Conservation (phyloP, 2,797 vertebrate species). For the Gobionotothen gibberifrons region DNA sequence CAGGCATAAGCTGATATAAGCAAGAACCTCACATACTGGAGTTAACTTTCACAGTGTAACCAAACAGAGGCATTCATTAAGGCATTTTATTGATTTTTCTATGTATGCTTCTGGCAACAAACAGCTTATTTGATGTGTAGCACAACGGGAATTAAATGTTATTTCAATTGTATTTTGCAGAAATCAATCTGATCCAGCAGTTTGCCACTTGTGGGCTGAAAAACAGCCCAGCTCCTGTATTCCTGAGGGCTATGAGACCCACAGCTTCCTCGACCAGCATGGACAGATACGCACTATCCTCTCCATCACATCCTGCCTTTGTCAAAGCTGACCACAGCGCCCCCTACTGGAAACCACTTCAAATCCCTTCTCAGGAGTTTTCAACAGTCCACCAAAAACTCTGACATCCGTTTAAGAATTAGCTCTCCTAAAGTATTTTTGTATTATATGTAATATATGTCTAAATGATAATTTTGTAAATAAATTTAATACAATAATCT, state of each 20-base stretch:
- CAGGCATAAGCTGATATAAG: neutral
- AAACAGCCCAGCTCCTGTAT: slow-evolving; percentile 69
- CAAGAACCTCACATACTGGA: neutral
- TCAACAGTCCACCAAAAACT: slow-evolving; percentile 3
- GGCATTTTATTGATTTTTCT: neutral
- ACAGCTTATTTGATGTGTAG: neutral
- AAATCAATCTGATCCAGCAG: slow-evolving; percentile 65
- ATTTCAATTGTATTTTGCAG: slow-evolving; percentile 58
- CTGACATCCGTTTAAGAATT: slow-evolving; percentile 20
- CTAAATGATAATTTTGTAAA: slow-evolving; percentile 81
- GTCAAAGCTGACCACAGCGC: slow-evolving; percentile 66
- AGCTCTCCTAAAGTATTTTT: slow-evolving; percentile 64
- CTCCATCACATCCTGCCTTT: slow-evolving; percentile 80
- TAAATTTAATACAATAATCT: slow-evolving; percentile 74
- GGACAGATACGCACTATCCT: slow-evolving; percentile 66
- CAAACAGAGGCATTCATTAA: neutral
- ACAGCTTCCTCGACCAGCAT: slow-evolving; percentile 76
- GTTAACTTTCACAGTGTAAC: neutral
- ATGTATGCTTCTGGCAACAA: neutral
- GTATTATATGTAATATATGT: slow-evolving; percentile 88
- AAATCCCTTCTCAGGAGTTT: neutral
- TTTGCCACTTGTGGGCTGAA: slow-evolving; percentile 78
- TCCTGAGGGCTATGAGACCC: slow-evolving; percentile 71
- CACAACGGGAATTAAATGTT: slow-evolving; percentile 6
- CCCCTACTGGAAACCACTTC: slow-evolving; percentile 47